phyloP scores from a whole-genome alignment of 2,113 vertebrate genomes.

The Austrofundulus limnaeus region DNA sequence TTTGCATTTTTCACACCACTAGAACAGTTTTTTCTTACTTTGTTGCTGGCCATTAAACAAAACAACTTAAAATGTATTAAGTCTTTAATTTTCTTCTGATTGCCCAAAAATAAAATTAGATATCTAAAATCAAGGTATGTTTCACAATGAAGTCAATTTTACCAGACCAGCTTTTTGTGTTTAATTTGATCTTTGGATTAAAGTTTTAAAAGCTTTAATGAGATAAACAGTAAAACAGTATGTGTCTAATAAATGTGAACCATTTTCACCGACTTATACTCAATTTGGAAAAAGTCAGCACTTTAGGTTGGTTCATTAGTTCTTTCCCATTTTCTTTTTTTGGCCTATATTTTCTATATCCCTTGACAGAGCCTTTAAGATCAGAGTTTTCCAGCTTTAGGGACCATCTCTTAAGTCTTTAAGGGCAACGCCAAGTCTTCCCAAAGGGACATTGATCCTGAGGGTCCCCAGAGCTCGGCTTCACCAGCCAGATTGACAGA shows the following conservation, averaged over 20 bases:
- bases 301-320: conserved; percentile 13
- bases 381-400: conserved; percentile 32
- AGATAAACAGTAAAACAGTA: background rate
- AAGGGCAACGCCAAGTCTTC: conserved; percentile 63
- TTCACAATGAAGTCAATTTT: too few relatives aligned
- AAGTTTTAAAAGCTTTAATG: background rate
- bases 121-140: background rate
- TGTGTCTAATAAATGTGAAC: background rate
- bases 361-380: conserved; percentile 27
- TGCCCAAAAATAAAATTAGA: too few relatives aligned
- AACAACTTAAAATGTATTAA: too few relatives aligned
- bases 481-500: conserved; percentile 90
- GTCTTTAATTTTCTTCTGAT: too few relatives aligned
- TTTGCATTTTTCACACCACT: too few relatives aligned
- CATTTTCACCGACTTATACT: background rate
- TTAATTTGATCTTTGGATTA: background rate
- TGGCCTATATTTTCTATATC: background rate
- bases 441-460: conserved; percentile 81
- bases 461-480: conserved; percentile 49
- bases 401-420: conserved; percentile 18
- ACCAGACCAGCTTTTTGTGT: too few relatives aligned
- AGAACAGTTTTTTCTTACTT: too few relatives aligned
- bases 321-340: conserved; percentile 3
- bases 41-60: too few relatives aligned
- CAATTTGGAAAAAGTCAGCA: background rate